Conservation (phyloP, 1,140 invertebrate genomes). For the Acromyrmex echinatior region DNA sequence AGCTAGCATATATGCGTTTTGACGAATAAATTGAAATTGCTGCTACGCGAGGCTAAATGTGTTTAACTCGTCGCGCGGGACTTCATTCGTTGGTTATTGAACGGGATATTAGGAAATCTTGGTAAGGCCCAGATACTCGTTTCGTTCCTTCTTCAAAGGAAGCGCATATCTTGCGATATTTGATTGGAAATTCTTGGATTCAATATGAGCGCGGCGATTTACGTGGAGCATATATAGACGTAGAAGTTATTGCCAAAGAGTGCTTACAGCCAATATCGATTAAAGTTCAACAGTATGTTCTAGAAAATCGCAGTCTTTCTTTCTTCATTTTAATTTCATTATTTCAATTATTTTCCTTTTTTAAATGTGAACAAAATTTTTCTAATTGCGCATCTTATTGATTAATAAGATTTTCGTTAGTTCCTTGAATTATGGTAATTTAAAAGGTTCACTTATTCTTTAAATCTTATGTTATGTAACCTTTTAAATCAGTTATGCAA, state of each 20-base stretch:
- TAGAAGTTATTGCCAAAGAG: slow-evolving; percentile 35
- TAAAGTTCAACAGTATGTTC: slow-evolving; percentile 19
- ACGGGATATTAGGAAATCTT: slow-evolving; percentile 48
- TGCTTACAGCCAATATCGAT: slow-evolving; percentile 32
- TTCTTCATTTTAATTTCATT: background rate
- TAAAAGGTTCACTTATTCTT: too few species aligned
- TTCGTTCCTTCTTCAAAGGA: slow-evolving; percentile 43
- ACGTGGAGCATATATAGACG: slow-evolving; percentile 32
- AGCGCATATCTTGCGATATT: slow-evolving; percentile 44
- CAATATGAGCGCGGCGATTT: slow-evolving; percentile 54
- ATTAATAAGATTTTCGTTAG: background rate
- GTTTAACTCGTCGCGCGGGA: slow-evolving; percentile 28
- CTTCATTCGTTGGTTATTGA: slow-evolving; percentile 26
- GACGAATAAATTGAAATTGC: slow-evolving; percentile 38
- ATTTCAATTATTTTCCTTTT: background rate
- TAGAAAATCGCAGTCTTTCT: background rate
- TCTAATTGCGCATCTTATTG: background rate
- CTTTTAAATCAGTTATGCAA: too few species aligned
- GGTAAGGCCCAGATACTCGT: slow-evolving; percentile 8
- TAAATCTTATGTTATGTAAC: too few species aligned
- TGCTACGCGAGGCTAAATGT: slow-evolving; percentile 1
- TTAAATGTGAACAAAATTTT: background rate
- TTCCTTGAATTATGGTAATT: background rate
- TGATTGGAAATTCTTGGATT: slow-evolving; percentile 62
- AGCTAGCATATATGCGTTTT: background rate